phyloP scores from a whole-genome alignment of 2,113 vertebrate species.

The Caranx melampygus region DNA sequence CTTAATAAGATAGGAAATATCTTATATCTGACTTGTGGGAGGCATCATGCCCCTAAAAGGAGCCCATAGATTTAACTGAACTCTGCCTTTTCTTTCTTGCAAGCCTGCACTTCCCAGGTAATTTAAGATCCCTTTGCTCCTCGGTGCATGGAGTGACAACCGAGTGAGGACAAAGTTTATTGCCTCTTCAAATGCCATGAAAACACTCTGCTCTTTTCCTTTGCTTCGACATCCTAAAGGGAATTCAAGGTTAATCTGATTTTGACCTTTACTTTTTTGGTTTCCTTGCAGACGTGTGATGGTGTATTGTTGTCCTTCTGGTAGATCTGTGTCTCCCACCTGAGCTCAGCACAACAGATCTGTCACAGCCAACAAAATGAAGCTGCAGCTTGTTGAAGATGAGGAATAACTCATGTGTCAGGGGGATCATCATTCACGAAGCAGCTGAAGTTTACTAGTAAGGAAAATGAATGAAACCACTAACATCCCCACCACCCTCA shows the following conservation, averaged over 20 bases:
- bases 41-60: constrained; percentile 15
- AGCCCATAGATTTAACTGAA: constrained; percentile 14
- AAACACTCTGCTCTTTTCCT: constrained; percentile 12
- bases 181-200: constrained; percentile 3
- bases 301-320: neutral
- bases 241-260: neutral
- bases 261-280: constrained; percentile 12
- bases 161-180: neutral
- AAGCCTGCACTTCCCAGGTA: constrained; percentile 13
- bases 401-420: constrained; percentile 13
- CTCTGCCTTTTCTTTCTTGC: neutral
- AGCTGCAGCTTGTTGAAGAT: neutral
- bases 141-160: constrained; percentile 6
- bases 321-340: neutral
- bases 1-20: constrained; percentile 2
- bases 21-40: neutral
- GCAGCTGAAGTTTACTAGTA: constrained; percentile 7
- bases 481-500: no score
- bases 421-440: constrained; percentile 24
- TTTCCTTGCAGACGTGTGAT: neutral
- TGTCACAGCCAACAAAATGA: constrained; percentile 25
- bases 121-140: constrained; percentile 32
- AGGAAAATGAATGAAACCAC: neutral
- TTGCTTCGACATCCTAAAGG: neutral
- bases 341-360: constrained; percentile 8